phyloP scores from a whole-genome alignment of 2,113 vertebrate species.

The Tor tambroides region DNA sequence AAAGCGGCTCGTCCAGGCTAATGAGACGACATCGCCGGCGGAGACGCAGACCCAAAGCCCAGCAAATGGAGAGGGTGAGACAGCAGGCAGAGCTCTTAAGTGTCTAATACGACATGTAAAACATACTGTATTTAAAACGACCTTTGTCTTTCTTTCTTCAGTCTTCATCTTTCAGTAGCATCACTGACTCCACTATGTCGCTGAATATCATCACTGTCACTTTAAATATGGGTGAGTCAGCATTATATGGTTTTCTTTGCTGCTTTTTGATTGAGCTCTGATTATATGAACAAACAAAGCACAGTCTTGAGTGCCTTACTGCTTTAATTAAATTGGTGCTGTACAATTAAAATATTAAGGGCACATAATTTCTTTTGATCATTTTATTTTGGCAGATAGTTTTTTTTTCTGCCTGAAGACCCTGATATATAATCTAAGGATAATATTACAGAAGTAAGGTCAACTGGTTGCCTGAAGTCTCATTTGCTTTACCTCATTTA shows the following conservation, averaged over 20 bases:
- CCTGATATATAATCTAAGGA: neutral
- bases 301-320: neutral
- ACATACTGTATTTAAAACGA: neutral
- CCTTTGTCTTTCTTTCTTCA: conserved; percentile 61
- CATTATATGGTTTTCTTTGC: neutral
- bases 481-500: conserved; percentile 60
- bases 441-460: conserved; percentile 31
- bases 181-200: conserved; percentile 98
- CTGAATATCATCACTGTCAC: conserved; percentile 97
- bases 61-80: conserved; percentile 92
- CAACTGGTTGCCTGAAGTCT: conserved; percentile 41
- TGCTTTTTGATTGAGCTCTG: neutral
- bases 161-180: conserved; percentile 97
- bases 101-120: neutral
- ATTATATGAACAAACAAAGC: neutral
- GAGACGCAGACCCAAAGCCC: conserved; percentile 88
- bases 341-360: neutral
- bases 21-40: conserved; percentile 95
- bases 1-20: conserved; percentile 91
- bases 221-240: conserved; percentile 91
- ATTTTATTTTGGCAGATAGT: neutral
- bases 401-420: neutral
- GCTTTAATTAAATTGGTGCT: neutral
- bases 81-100: neutral
- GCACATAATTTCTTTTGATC: neutral